Evolutionary conservation across 2,888 invertebrate species (phyloP).

Genomic region (Leptinotarsa peninsularis): DNA sequence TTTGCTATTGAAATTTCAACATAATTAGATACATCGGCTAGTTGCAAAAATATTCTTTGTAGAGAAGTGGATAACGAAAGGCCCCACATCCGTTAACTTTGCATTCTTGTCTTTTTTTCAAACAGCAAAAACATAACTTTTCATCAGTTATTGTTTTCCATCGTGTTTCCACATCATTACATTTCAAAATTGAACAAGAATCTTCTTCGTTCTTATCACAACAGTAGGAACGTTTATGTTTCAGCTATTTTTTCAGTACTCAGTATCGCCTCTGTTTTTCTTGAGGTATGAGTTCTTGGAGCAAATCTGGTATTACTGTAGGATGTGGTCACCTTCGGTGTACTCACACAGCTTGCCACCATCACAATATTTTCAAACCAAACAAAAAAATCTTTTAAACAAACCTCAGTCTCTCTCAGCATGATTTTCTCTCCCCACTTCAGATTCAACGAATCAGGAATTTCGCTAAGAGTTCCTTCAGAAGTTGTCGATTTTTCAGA

Average conservation of each 20-base stretch:
- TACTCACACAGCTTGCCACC: neutral
- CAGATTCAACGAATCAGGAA: neutral
- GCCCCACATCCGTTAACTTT: neutral
- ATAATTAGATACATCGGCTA: neutral
- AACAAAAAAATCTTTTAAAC: neutral
- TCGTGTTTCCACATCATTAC: neutral
- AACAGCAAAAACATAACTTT: neutral
- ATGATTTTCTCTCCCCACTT: neutral
- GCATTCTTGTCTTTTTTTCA: conserved; percentile 10
- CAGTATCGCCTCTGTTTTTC: neutral
- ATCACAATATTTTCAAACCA: neutral
- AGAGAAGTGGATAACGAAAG: neutral
- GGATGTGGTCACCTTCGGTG: neutral
- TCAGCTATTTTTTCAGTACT: neutral
- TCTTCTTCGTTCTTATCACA: neutral
- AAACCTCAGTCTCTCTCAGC: neutral
- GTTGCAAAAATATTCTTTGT: neutral
- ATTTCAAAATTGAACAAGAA: neutral
- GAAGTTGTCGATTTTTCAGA: conserved; percentile 1
- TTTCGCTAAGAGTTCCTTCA: conserved; percentile 13
- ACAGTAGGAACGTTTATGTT: neutral
- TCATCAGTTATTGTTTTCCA: too few relatives aligned
- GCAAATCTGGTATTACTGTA: neutral
- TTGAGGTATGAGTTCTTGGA: neutral
- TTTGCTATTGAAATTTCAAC: neutral